phyloP scores from a whole-genome alignment of 2,113 vertebrate genomes.

The Sebastes fasciatus region DNA sequence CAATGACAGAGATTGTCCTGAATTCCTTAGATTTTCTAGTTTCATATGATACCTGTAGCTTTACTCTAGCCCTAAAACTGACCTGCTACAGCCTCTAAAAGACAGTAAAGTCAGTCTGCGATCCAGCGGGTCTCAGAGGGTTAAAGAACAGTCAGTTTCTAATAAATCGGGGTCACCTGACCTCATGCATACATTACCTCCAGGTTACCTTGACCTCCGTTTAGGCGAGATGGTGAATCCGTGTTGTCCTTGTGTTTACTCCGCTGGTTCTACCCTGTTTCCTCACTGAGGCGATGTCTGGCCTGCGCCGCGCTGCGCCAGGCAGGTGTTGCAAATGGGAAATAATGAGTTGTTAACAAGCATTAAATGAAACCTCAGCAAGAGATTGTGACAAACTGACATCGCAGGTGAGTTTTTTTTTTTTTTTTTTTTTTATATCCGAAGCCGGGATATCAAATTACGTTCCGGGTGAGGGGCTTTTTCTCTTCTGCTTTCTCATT shows the following conservation, averaged over 20 bases:
- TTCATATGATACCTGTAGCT: too few species aligned
- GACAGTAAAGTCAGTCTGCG: too few species aligned
- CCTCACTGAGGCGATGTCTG: not conserved
- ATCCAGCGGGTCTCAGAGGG: too few species aligned
- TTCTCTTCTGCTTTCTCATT: slow-evolving; percentile 22
- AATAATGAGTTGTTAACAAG: slow-evolving; percentile 76
- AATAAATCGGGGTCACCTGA: slow-evolving; percentile 6
- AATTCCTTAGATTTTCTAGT: too few species aligned
- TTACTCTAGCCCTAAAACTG: too few species aligned
- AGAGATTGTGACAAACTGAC: slow-evolving; percentile 40
- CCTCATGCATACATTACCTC: slow-evolving; percentile 33
- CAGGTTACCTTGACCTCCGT: slow-evolving; percentile 27
- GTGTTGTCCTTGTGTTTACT: slow-evolving; percentile 25
- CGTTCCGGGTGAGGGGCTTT: slow-evolving; percentile 40
- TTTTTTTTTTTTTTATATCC: slow-evolving; percentile 19
- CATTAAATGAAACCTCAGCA: slow-evolving; percentile 66
- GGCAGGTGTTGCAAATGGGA: slow-evolving; percentile 67
- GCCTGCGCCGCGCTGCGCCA: not conserved
- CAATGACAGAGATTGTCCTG: too few species aligned
- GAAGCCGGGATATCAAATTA: slow-evolving; percentile 35
- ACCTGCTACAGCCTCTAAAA: too few species aligned
- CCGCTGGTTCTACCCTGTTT: not conserved
- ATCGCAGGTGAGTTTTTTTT: slow-evolving; percentile 16
- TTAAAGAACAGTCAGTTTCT: not conserved
- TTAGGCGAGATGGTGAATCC: not conserved